Percentiles rank a stretch among this genome's conserved stretches.
phyloP scores from a whole-genome alignment of 2,797 vertebrate species.

The Sebastes elongatus region DNA sequence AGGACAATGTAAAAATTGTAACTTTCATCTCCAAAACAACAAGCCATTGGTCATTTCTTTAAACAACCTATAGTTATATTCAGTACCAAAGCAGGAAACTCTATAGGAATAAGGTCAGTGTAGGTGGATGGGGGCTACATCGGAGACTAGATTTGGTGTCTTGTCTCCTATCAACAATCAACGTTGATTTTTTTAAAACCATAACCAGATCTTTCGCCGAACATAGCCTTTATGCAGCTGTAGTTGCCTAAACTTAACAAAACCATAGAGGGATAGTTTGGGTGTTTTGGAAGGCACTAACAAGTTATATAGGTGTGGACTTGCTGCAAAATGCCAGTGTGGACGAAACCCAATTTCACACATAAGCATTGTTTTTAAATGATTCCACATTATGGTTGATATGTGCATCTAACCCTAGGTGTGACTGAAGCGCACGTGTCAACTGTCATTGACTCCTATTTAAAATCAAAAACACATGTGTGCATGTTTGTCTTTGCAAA shows the following conservation, averaged over 20 bases:
- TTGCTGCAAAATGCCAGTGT: neutral
- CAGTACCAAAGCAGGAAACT: neutral
- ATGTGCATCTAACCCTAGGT: neutral
- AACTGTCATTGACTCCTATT: no score
- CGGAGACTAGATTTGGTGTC: no score
- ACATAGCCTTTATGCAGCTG: neutral
- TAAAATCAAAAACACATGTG: neutral
- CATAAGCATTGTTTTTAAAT: neutral
- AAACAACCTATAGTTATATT: neutral
- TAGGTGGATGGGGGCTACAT: neutral
- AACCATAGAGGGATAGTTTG: no score
- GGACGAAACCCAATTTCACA: neutral
- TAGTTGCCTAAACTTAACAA: no score
- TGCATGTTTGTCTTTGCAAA: neutral
- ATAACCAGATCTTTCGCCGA: neutral
- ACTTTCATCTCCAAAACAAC: neutral
- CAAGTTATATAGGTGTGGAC: neutral
- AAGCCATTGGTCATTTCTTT: neutral
- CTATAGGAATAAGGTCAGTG: neutral
- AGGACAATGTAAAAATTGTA: neutral
- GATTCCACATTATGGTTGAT: neutral
- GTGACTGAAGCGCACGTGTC: neutral
- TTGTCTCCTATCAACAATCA: neutral
- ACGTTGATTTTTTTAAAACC: neutral
- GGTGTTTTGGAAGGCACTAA: neutral